Percentiles rank a stretch among this genome's conserved stretches.
Conservation (phyloP, 2,113 vertebrate genomes). For the Gymnocephalus cernua region DNA sequence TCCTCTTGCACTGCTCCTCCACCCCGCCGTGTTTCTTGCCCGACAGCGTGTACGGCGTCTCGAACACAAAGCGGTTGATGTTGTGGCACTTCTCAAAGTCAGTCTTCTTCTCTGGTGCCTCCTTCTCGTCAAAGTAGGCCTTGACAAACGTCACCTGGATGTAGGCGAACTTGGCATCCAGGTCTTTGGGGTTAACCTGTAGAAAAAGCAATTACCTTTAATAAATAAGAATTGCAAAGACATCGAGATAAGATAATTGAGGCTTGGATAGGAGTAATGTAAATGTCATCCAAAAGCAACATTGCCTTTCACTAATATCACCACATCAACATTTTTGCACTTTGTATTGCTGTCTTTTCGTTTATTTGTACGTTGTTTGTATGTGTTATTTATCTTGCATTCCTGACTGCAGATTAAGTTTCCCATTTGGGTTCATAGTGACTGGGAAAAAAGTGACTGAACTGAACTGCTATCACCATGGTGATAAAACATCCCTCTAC, state of each 20-base stretch:
- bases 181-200: constrained; percentile 93
- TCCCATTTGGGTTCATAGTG: no score
- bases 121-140: constrained; percentile 96
- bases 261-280: no score
- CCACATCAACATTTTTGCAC: no score
- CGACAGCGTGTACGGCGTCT: constrained; percentile 95
- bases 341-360: no score
- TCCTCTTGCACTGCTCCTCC: constrained; percentile 96
- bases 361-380: no score
- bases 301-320: neutral
- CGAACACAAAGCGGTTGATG: constrained; percentile 94
- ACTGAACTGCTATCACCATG: neutral
- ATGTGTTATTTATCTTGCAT: no score
- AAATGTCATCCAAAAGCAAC: neutral
- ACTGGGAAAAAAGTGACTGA: no score
- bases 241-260: neutral
- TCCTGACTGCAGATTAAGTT: no score
- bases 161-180: constrained; percentile 93
- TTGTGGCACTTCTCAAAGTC: constrained; percentile 97
- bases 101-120: constrained; percentile 91
- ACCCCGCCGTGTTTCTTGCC: constrained; percentile 97
- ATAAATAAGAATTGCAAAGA: neutral
- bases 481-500: neutral
- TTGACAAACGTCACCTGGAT: constrained; percentile 98
- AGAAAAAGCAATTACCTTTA: constrained; percentile 1